Evolutionary conservation across 2,797 vertebrate genomes (phyloP), one percentile per base, ranked within the genome.

Genomic region (Gymnopithys bicolor): DNA sequence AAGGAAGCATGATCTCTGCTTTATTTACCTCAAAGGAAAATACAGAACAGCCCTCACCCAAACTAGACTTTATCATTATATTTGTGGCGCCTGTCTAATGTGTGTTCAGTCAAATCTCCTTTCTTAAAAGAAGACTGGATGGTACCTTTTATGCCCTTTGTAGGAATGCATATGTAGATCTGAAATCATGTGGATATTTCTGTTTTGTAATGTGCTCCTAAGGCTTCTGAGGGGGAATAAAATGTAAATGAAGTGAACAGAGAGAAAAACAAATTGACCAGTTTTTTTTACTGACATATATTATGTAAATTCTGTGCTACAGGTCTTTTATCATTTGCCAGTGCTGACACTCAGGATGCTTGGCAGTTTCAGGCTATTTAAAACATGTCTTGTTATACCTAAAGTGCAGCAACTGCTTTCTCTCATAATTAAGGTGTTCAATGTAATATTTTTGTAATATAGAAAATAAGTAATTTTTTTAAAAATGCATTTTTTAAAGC

Each of bases 241-340:
- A 94, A 94, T 91, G 52, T 79, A 87, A 91, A 95, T 67, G 21
- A 93, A 89, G 21, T 92, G 43, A 85, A 81, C 32, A 87, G 79
- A 91, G 87, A 66, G 49, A 66, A 86, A 93, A 94, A 32, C 37
- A 92, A 87, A 80, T 80, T 52, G 91, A 67, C 58, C 11, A 6
- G 2, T 2, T 83, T 68, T 51, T 74, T 94, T 66, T 25, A 68
- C 53, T 86, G 58, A 46, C 35, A 43, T 68, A 14, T 51, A 49
- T 84, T 90, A 81, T 80, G 53, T 84, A 93, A 86, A 91, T 93
- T 63, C 8, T 49, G 46, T 39, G 33, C 56, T 86, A 30, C 24
- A 28, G 64, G 69, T 84, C 49, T 93, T 89, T 71, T 33, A 66
- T 87, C 16, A 24, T 35, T 19, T 0, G 3, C 32, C 63, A 62